These are phyloP conservation scores for Cinara cedri DNA, from an alignment of 2,888 invertebrate genomes.

Conservation along the genomic window DNA sequence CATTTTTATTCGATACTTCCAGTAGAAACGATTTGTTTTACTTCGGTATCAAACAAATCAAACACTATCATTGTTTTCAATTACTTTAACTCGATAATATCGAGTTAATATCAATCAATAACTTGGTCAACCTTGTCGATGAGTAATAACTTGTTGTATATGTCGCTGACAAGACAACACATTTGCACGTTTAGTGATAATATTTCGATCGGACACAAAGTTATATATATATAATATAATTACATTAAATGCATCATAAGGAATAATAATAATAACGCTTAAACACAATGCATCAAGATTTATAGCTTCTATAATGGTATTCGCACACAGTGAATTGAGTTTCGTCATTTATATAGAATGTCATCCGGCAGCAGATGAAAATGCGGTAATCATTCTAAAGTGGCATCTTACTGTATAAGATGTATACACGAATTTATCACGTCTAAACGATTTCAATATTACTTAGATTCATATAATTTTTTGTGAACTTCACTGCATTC, in stretches of 20 bases:
- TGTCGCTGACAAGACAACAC: not conserved
- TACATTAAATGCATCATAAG: constrained; percentile 1
- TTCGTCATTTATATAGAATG: constrained; percentile 28
- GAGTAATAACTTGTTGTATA: too few relatives aligned
- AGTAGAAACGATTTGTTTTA: too few relatives aligned
- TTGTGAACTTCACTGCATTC: too few relatives aligned
- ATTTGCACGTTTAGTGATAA: not conserved
- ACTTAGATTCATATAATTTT: not conserved
- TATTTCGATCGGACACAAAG: not conserved
- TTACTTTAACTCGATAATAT: too few relatives aligned
- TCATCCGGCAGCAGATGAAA: not conserved
- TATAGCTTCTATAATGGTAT: constrained; percentile 2
- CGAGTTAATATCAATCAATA: too few relatives aligned
- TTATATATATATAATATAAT: too few relatives aligned
- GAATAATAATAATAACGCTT: constrained; percentile 8
- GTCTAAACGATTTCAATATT: constrained; percentile 17
- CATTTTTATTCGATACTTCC: too few relatives aligned
- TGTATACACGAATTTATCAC: constrained; percentile 6
- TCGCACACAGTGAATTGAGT: constrained; percentile 13
- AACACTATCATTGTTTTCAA: too few relatives aligned
- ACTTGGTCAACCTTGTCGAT: too few relatives aligned
- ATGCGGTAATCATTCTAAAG: constrained; percentile 1
- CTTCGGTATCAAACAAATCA: too few relatives aligned
- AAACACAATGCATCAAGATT: constrained; percentile 7
- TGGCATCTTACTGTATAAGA: not conserved